Percentiles rank a stretch among this genome's conserved stretches.
These are phyloP conservation scores for Graphium colonna DNA, from an alignment of 2,888 invertebrate genomes.

Conservation along the genomic window DNA sequence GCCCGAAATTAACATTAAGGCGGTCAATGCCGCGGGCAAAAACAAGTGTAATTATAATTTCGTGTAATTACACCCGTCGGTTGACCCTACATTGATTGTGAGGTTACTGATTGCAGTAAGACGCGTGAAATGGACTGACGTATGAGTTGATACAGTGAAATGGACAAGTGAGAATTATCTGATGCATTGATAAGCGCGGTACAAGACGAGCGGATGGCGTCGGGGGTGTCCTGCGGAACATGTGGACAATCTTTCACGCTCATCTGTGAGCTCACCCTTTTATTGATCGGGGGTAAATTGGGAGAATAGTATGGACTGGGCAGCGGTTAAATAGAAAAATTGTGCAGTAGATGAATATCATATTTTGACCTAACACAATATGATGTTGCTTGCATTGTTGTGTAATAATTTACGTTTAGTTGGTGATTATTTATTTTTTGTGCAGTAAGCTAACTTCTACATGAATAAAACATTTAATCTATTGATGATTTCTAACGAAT, in stretches of 20 bases:
- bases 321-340: too few relatives aligned
- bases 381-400: too few relatives aligned
- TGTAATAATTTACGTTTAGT: too few relatives aligned
- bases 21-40: too few relatives aligned
- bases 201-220: slow-evolving; percentile 37
- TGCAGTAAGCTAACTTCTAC: too few relatives aligned
- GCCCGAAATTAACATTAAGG: too few relatives aligned
- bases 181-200: slow-evolving; percentile 67
- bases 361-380: too few relatives aligned
- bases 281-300: slow-evolving; percentile 57
- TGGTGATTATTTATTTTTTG: too few relatives aligned
- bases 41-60: too few relatives aligned
- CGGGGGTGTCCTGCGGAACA: slow-evolving; percentile 61
- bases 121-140: slow-evolving; percentile 47
- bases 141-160: slow-evolving; percentile 59
- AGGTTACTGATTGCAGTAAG: slow-evolving; percentile 19
- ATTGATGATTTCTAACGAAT: too few relatives aligned
- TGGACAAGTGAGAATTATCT: slow-evolving; percentile 62
- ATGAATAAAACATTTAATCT: too few relatives aligned
- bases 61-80: neutral
- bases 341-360: too few relatives aligned
- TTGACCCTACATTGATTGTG: neutral
- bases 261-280: slow-evolving; percentile 77
- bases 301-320: slow-evolving; percentile 44
- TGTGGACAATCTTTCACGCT: slow-evolving; percentile 81